A percentile compares a stretch with the other conserved stretches of the same genome.
phyloP scores from a whole-genome alignment of 2,113 vertebrate genomes.

The Sigmodon hispidus region DNA sequence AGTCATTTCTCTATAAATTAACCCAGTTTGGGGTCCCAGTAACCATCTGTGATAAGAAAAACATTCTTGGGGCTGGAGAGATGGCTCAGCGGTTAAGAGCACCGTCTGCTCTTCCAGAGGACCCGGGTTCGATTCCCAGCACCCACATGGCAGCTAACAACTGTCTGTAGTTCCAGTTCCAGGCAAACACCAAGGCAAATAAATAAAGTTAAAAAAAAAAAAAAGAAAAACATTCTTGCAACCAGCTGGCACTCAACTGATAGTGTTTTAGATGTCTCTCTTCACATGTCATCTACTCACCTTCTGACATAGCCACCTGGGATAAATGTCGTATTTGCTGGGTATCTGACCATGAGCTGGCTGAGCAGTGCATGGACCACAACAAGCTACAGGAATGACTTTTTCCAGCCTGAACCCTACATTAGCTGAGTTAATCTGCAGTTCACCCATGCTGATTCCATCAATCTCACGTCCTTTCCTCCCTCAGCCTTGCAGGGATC shows the following conservation, averaged over 20 bases:
- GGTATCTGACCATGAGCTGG: background rate
- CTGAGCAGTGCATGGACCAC: background rate
- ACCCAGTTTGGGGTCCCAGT: background rate
- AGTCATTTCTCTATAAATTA: slow-evolving; percentile 43
- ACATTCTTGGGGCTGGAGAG: no score
- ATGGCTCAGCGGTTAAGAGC: no score
- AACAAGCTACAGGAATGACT: background rate
- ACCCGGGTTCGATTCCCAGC: no score
- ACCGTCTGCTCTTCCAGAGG: no score
- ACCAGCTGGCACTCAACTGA: background rate
- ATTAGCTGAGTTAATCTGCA: background rate
- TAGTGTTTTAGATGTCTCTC: background rate
- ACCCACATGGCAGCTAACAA: no score
- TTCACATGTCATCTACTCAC: background rate
- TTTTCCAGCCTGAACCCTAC: no score
- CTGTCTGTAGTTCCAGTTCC: no score
- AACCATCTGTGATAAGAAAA: background rate
- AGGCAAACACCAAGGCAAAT: no score
- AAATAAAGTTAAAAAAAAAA: no score
- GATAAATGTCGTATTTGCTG: background rate
- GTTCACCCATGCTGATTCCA: background rate
- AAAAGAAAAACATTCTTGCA: background rate
- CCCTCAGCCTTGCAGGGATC: background rate
- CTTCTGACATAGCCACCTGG: background rate
- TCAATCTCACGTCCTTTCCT: background rate